Evolutionary conservation across 2,113 vertebrate genomes (phyloP).

Genomic region (Rana temporaria): DNA sequence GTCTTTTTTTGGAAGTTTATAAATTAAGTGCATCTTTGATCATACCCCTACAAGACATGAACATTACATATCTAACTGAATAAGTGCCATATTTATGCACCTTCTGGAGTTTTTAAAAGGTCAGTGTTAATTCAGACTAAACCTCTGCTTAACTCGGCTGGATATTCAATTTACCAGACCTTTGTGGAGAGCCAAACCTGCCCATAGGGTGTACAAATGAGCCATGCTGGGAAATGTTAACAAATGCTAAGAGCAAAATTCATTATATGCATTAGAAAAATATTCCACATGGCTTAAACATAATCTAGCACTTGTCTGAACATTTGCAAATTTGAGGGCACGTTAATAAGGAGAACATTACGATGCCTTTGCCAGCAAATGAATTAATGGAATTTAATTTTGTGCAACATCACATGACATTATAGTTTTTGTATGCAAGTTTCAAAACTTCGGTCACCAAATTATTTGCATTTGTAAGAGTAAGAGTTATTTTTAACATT

Average conservation of each 20-base stretch:
- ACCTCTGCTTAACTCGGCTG: constrained; percentile 49
- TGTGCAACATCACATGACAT: constrained; percentile 2
- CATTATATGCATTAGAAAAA: constrained; percentile 20
- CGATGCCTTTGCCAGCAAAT: background rate
- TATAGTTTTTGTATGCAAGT: background rate
- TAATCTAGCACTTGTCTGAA: constrained; percentile 40
- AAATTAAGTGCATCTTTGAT: no score
- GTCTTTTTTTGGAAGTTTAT: no score
- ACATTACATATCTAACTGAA: background rate
- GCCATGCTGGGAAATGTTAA: constrained; percentile 43
- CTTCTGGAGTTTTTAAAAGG: constrained; percentile 41
- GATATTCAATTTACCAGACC: constrained; percentile 55
- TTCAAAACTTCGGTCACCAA: background rate
- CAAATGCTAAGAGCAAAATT: constrained; percentile 53
- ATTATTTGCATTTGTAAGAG: background rate
- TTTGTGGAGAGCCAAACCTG: constrained; percentile 38
- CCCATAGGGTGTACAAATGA: constrained; percentile 49
- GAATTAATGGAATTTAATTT: constrained; percentile 21
- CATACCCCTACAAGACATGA: background rate
- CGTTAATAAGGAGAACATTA: constrained; percentile 3
- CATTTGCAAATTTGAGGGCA: constrained; percentile 20
- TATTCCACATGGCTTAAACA: constrained; percentile 33
- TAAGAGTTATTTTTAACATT: background rate
- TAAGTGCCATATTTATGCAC: constrained; percentile 32
- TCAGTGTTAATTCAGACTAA: constrained; percentile 54